phyloP scores from a whole-genome alignment of 64 coral and sea anemone species.

The Pocillopora verrucosa region DNA sequence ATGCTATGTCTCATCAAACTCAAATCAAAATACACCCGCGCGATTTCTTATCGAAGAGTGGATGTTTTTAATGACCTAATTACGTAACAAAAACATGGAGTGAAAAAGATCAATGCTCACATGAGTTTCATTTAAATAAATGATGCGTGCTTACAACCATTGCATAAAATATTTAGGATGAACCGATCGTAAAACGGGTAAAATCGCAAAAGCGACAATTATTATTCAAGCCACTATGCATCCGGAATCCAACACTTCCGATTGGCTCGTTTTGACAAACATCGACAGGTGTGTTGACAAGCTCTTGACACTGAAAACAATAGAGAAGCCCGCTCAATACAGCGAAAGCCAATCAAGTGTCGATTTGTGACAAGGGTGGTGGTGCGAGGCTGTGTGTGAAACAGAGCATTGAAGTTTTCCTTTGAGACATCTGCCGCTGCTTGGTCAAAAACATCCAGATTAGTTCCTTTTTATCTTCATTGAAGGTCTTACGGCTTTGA shows the following conservation, averaged over 20 bases:
- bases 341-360: conserved; percentile 70
- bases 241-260: conserved; percentile 66
- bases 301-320: conserved; percentile 70
- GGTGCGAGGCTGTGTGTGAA: conserved; percentile 57
- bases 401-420: conserved; percentile 37
- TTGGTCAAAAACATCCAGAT: conserved; percentile 61
- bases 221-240: conserved; percentile 51
- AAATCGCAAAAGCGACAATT: conserved; percentile 56
- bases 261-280: conserved; percentile 70
- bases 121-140: conserved; percentile 53
- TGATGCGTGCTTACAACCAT: conserved; percentile 12
- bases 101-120: conserved; percentile 62
- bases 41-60: not conserved
- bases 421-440: conserved; percentile 62
- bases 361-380: conserved; percentile 70
- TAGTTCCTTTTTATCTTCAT: conserved; percentile 76
- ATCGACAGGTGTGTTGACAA: conserved; percentile 87
- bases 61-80: conserved; percentile 23
- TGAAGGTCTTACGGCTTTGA: conserved; percentile 47
- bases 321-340: conserved; percentile 75
- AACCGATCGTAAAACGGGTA: conserved; percentile 51
- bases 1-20: not conserved
- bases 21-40: not conserved
- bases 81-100: conserved; percentile 23
- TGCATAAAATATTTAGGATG: conserved; percentile 66